Conservation (phyloP, 2,888 invertebrate species). For the Prosopocoilus inquinatus region DNA sequence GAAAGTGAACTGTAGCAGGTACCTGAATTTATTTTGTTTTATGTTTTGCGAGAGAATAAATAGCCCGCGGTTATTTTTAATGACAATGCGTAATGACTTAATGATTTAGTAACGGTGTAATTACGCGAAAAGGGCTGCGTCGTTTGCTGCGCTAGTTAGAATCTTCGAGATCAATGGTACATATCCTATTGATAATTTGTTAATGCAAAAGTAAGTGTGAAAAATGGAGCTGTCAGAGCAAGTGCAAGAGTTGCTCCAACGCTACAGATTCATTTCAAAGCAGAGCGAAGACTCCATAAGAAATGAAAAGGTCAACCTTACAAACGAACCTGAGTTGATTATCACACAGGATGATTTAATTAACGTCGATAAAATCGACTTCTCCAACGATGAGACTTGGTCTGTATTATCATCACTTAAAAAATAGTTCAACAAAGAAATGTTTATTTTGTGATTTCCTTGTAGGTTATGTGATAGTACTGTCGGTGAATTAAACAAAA, state of each 20-base stretch:
- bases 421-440: slow-evolving; percentile 8
- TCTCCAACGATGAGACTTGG: slow-evolving; percentile 61
- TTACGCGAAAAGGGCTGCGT: too few relatives aligned
- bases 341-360: slow-evolving; percentile 49
- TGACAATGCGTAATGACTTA: too few relatives aligned
- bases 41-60: too few relatives aligned
- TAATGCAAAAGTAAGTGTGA: neutral
- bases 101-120: too few relatives aligned
- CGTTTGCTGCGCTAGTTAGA: too few relatives aligned
- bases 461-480: slow-evolving; percentile 21
- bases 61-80: too few relatives aligned
- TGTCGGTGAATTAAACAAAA: slow-evolving; percentile 14
- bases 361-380: slow-evolving; percentile 58
- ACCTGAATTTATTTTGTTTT: too few relatives aligned
- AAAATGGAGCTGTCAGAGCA: slow-evolving; percentile 43
- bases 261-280: slow-evolving; percentile 21
- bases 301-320: slow-evolving; percentile 8
- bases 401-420: slow-evolving; percentile 41
- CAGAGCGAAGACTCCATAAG: slow-evolving; percentile 14
- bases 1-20: too few relatives aligned
- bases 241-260: slow-evolving; percentile 34
- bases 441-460: slow-evolving; percentile 12
- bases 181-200: too few relatives aligned
- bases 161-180: too few relatives aligned
- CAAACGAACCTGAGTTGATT: slow-evolving; percentile 14